Evolutionary conservation across 2,113 vertebrate species (phyloP), one percentile per base, ranked within the genome.

Genomic region (Peromyscus californicus): DNA sequence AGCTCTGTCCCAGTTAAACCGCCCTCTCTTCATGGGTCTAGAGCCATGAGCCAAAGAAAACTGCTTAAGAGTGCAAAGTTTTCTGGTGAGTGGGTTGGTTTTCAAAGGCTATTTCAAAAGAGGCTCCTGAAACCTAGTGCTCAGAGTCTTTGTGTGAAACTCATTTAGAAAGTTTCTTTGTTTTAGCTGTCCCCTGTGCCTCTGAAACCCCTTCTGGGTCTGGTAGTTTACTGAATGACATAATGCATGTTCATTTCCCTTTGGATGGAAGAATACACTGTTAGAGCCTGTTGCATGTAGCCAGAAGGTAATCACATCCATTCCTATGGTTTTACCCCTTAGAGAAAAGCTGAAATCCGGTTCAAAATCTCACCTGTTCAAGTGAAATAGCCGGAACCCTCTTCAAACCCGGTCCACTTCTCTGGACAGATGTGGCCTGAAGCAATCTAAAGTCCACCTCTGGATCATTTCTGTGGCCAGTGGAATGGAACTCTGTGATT

Each of bases 21-120:
- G 4, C 72, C 67, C 45, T 94, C 45, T 33, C 21, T 75, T 76
- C 78, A 42, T 75, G 63, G 10, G 2, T 86, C 31, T 89, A 57
- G 78, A 91, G 13, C 63, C 69, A 92, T 33, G n/a, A 72, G 72
- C 31, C 91, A 97, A 96, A 79, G 65, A 78, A 94, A 95, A 78
- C 83, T 61, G 89, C 33, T 51, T n/a, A 90, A 96, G 39, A 76
- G 70, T 86, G 72, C 54, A 83, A 67, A 76, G 51, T 88, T 79
- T 94, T 90, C 54, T 89, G 82, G 54, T 86, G 70, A 90, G 92
- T 84, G 74, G 7, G 24, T 54, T 97, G 51, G 36, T 91, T 95
- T 88, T 97, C 72, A 96, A 87, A 78, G 78, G n/a, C 6, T 45
- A 57, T 61, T 92, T 95, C 39, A 91, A 90, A 97, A 59, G 36